These are phyloP conservation scores for Phaethornis superciliosus DNA, from an alignment of 2,113 vertebrate species.

Conservation along the genomic window DNA sequence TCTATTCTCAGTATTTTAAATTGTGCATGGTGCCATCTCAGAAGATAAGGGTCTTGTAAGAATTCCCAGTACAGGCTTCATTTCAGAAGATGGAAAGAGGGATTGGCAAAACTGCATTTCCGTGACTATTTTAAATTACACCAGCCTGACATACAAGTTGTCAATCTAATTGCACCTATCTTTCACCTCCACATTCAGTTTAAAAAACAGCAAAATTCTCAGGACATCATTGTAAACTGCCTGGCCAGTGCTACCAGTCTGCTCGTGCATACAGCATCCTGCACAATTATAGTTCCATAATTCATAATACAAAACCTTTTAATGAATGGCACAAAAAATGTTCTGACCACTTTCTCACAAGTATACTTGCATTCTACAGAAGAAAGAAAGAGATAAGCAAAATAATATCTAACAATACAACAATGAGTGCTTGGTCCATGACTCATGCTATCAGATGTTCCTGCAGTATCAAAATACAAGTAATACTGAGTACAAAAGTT, in stretches of 20 bases:
- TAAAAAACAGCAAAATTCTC: neutral
- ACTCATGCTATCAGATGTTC: constrained; percentile 13
- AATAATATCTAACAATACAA: neutral
- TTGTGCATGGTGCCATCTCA: constrained; percentile 20
- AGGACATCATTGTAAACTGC: neutral
- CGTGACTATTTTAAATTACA: neutral
- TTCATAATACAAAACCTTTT: neutral
- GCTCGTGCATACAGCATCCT: neutral
- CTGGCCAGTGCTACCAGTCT: neutral
- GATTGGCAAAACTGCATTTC: neutral
- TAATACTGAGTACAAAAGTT: neutral
- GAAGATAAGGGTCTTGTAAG: constrained; percentile 41
- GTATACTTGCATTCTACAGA: neutral
- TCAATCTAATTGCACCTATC: neutral
- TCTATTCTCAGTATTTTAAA: constrained; percentile 60
- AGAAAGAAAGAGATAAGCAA: constrained; percentile 21
- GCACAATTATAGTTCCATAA: neutral
- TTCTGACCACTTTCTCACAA: neutral
- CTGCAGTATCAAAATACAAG: neutral
- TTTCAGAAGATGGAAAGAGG: neutral
- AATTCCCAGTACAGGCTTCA: neutral
- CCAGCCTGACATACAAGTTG: neutral
- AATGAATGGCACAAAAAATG: neutral
- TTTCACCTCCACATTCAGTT: neutral
- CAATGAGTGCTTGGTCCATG: neutral